Base-by-base conservation (phyloP, 1,140 invertebrate genomes). In the Holcopasites calliopsidis region DNA sequence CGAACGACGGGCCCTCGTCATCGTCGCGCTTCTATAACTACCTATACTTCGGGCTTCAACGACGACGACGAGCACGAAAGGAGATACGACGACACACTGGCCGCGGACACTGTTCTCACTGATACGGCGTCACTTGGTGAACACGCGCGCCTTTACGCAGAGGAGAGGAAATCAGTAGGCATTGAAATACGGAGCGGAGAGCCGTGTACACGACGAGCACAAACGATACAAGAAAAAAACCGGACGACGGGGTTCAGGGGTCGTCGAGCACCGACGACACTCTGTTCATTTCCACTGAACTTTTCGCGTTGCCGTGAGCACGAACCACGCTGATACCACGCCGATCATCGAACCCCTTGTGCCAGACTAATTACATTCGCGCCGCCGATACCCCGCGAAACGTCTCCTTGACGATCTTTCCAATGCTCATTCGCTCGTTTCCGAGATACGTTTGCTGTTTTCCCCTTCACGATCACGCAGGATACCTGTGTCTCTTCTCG, bases 221-320 rank as follows among this genome's bases (percentile, higher is more conserved):
- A 23, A 54, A 44, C 68, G 38, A 61, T 52, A 64, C 33, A 58
- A 44, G 69, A 75, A 73, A 76, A 72, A 75, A 76, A 77, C 84
- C 85, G 85, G 83, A 87, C 83, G 85, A 82, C 66, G 61, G 73
- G 75, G 87, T 88, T 88, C 88, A 87, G 83, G 85, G 89, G 88
- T 90, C 88, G 77, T 64, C 52, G 57, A 21, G 18, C 52, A 50
- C 3, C 70, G 70, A 64, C 35, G 47, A 50, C 33, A 42, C 13
- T 23, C n/a, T 42, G 38, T 42, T 44, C 33, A 31, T 44, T 61
- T 47, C 42, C 40, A 70, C 54, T 58, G 40, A 13, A 33, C 31
- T 71, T 47, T 23, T 47, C 42, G 11, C 42, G 31, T 13, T 1
- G 33, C 13, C 42, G 10, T 13, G 49, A 7, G 5, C 7, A 13